Evolutionary conservation across 2,888 invertebrate species (phyloP), one percentile per base, ranked within the genome.

Genomic region (Noctua fimbriata): DNA sequence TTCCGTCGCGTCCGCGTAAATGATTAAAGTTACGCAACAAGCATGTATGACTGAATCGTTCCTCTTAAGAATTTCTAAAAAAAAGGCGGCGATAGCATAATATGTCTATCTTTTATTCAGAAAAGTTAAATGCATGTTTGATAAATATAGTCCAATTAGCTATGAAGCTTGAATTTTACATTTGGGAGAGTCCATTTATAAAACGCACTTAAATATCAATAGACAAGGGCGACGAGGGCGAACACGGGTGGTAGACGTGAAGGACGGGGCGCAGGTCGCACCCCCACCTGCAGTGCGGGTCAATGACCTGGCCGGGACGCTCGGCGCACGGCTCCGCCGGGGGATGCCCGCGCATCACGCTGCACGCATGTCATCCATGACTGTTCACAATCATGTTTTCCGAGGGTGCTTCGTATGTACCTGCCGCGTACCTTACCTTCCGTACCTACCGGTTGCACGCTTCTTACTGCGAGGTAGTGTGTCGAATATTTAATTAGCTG

Each of bases 251-350:
- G 73, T 41, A 63, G 76, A 69, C 74, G 82, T 80, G 78, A 81
- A 72, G 75, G 70, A 32, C 55, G 76, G 76, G 78, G 78, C 66
- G 84, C 75, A 87, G 82, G 36, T 36, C 36, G 36, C 36, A 36
- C 36, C 36, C 36, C 36, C 36, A 74, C 85, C 76, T 89, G 86
- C 87, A 83, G 76, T 78, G 73, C 75, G 83, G 92, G 89, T 88
- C 89, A 85, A 76, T 86, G 91, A 89, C 92, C 90, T 88, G 87
- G 82, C 82, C 82, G 82, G 85, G 85, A 71, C 81, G 81, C 76
- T 36, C 76, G 52, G 69, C 63, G 36, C 73, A 28, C 60, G 36
- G 75, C 73, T 16, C 44, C 73, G 76, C 81, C 66, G 75, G 78
- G 89, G 88, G 85, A 82, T 83, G 87, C 78, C 73, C 73, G 74